Conservation (phyloP, 1,140 invertebrate species). For the Drosophila sulfurigaster region DNA sequence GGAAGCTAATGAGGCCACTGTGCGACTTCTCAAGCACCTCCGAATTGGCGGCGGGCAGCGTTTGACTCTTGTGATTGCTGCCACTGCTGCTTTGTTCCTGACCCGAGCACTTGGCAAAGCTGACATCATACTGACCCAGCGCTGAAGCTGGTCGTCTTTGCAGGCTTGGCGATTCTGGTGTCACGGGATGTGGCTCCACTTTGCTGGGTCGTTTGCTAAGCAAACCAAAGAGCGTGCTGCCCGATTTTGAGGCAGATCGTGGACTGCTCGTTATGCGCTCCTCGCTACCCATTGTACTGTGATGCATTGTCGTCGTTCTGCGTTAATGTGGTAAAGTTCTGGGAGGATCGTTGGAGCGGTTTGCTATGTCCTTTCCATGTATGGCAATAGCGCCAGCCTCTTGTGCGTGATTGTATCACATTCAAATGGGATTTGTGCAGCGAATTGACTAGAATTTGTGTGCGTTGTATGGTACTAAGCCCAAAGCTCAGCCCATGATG, state of each 20-base stretch:
- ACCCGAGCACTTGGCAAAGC: conserved; percentile 62
- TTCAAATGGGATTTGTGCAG: not conserved
- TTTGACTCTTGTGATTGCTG: conserved; percentile 71
- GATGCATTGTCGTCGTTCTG: conserved; percentile 51
- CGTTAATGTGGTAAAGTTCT: not conserved
- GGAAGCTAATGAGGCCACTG: conserved; percentile 75
- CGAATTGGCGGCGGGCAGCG: conserved; percentile 51
- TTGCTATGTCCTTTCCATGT: not conserved
- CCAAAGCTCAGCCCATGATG: not conserved
- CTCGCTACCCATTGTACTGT: conserved; percentile 63
- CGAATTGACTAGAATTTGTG: conserved; percentile 1
- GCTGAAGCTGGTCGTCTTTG: conserved; percentile 62
- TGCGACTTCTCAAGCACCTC: conserved; percentile 67
- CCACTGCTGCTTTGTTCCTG: conserved; percentile 38
- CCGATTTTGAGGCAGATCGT: conserved; percentile 60
- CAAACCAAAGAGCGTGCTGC: conserved; percentile 67
- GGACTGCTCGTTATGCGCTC: conserved; percentile 77
- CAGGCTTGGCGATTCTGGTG: conserved; percentile 62
- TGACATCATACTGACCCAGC: conserved; percentile 70
- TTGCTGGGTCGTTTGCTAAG: conserved; percentile 71
- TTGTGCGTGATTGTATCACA: conserved; percentile 5
- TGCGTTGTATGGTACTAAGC: not conserved
- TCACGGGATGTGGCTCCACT: conserved; percentile 69
- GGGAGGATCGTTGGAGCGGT: not conserved
- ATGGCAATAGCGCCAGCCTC: not conserved